Conservation (phyloP, 2,113 vertebrate genomes). For the Eretmochelys imbricata region DNA sequence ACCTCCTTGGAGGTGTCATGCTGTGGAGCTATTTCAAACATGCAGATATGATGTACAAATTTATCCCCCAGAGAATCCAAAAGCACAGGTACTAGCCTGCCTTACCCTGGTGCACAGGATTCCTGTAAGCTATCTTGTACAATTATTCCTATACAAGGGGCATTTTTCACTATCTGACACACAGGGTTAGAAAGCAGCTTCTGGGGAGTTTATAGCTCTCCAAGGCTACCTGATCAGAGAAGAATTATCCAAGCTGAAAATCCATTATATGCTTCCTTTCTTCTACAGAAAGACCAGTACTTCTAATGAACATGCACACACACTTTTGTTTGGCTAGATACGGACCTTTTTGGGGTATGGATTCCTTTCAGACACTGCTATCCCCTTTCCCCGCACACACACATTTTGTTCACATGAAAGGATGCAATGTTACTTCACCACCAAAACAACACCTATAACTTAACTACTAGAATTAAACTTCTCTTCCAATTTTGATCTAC, state of each 20-base stretch:
- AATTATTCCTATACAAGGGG: background rate
- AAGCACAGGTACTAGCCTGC: background rate
- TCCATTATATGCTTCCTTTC: background rate
- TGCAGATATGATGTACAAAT: background rate
- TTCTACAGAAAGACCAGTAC: background rate
- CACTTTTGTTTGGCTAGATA: background rate
- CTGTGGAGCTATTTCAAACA: background rate
- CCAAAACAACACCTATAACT: background rate
- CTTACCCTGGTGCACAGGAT: background rate
- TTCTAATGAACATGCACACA: background rate
- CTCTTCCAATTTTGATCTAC: background rate
- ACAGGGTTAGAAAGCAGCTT: background rate
- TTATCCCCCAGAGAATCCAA: background rate
- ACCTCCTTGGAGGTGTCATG: background rate
- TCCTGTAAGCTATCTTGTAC: background rate
- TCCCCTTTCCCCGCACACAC: background rate
- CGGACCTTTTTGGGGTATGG: background rate
- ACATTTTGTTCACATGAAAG: background rate
- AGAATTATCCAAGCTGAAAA: background rate
- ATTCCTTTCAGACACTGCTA: background rate
- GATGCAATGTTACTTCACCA: background rate
- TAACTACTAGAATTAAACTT: background rate
- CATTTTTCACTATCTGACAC: background rate
- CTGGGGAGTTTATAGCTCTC: background rate
- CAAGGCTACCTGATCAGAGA: background rate